Evolutionary conservation across 2,113 vertebrate species (phyloP), one percentile per base, ranked within the genome.

Genomic region (Datnioides undecimradiatus): DNA sequence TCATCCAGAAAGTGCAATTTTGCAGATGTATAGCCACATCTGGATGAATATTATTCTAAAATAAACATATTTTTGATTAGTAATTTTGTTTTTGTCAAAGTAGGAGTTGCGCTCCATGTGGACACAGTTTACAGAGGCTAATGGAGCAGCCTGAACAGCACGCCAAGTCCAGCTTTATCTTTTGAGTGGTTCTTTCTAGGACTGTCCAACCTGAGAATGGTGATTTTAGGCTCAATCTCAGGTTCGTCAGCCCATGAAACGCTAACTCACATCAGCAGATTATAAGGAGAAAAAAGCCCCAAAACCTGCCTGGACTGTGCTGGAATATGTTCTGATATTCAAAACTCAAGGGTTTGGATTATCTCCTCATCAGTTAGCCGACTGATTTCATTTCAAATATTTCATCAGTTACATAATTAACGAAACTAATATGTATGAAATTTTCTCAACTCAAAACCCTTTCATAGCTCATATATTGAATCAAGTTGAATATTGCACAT

Each of bases 121-220:
- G 67, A 77, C 45, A 34, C 8, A 27, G 52, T 8, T 0, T 8
- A 8, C 8, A 27, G 62, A 45, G 36, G 27, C 55, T 71, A 25
- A 2, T 8, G 29, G 45, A 72, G 55, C 9, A n/a, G 46, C 68
- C 40, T 31, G 43, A 76, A 12, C 48, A 19, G 25, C 19, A 34
- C 59, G 38, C 3, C 25, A 17, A 14, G 27, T 25, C 29, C 43
- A 2, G 19, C 38, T 68, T 60, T 52, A 41, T 52, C 41, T 52
- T 70, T 34, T 80, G 93, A 94, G 96, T 85, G 75, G 94, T 93
- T 93, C 74, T 94, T 95, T 97, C 93, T 16, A 95, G 97, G 97
- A 97, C 98, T 98, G 97, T 97, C 96, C 93, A 90, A 94, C 96
- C 95, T 97, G 97, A 98, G 97, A 97, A 98, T 97, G 97, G 93